Conservation (phyloP, 2,797 vertebrate genomes). For the Ataeniobius toweri region DNA sequence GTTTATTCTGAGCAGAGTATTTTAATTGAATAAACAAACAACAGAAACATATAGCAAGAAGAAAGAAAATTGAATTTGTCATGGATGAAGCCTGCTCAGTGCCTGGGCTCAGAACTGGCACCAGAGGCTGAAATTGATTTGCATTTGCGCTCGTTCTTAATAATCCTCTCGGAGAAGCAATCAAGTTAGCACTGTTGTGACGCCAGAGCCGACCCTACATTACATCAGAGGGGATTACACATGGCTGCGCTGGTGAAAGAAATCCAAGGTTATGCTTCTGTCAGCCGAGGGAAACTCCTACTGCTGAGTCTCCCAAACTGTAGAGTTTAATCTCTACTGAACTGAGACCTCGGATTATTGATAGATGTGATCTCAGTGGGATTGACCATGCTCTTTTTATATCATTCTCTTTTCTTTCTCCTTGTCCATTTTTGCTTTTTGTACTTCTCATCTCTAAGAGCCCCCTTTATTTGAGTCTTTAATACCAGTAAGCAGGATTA, state of each 20-base stretch:
- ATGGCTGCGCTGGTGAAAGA: conserved; percentile 42
- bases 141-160: conserved; percentile 51
- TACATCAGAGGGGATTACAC: conserved; percentile 70
- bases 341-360: conserved; percentile 18
- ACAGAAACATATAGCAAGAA: not conserved
- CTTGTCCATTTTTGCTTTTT: conserved; percentile 11
- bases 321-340: conserved; percentile 21
- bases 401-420: conserved; percentile 10
- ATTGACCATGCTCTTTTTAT: conserved; percentile 36
- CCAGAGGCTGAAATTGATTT: conserved; percentile 42
- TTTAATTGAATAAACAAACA: not conserved
- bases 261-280: conserved; percentile 49
- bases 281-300: conserved; percentile 50
- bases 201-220: conserved; percentile 52
- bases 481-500: conserved; percentile 72
- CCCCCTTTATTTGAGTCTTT: conserved; percentile 46
- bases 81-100: conserved; percentile 17
- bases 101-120: conserved; percentile 15
- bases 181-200: conserved; percentile 64
- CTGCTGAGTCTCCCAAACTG: conserved; percentile 22
- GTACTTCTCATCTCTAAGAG: conserved; percentile 24
- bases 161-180: conserved; percentile 71
- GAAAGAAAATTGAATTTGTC: not conserved
- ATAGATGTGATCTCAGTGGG: conserved; percentile 41
- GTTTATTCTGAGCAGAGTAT: not conserved